A percentile compares a stretch with the other conserved stretches of the same genome.
phyloP scores from a whole-genome alignment of 1,140 invertebrate species.

The Oppia nitens region DNA sequence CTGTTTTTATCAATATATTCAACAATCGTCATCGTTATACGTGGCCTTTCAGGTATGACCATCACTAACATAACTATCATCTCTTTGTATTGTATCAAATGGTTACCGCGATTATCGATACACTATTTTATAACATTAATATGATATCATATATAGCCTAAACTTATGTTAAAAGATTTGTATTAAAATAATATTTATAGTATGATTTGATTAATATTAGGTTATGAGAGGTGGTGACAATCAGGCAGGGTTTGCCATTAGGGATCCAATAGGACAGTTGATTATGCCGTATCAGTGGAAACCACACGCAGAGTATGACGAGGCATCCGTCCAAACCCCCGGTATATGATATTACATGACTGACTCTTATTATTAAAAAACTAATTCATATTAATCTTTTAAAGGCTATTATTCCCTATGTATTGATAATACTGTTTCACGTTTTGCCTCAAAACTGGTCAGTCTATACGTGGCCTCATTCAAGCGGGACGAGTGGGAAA shows the following conservation, averaged over 20 bases:
- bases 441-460: slow-evolving; percentile 76
- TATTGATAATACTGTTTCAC: slow-evolving; percentile 83
- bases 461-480: slow-evolving; percentile 86
- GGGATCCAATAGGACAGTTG: slow-evolving; percentile 60
- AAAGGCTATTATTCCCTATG: slow-evolving; percentile 59
- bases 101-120: neutral
- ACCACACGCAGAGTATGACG: slow-evolving; percentile 66
- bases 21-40: slow-evolving; percentile 76
- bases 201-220: too few relatives aligned
- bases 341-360: slow-evolving; percentile 7
- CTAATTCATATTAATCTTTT: slow-evolving; percentile 13
- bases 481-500: slow-evolving; percentile 78
- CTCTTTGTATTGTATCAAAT: neutral
- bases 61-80: neutral
- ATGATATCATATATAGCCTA: too few relatives aligned
- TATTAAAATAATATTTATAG: slow-evolving; percentile 11
- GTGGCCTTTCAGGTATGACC: slow-evolving; percentile 76
- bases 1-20: slow-evolving; percentile 82
- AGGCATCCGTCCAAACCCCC: slow-evolving; percentile 38
- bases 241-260: slow-evolving; percentile 74
- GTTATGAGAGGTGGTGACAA: slow-evolving; percentile 68
- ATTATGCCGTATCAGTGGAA: slow-evolving; percentile 80
- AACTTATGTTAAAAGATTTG: neutral
- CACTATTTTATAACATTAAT: neutral
- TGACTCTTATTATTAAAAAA: neutral